Evolutionary conservation across 2,888 invertebrate genomes (phyloP).

Genomic region (Stenurella melanura): DNA sequence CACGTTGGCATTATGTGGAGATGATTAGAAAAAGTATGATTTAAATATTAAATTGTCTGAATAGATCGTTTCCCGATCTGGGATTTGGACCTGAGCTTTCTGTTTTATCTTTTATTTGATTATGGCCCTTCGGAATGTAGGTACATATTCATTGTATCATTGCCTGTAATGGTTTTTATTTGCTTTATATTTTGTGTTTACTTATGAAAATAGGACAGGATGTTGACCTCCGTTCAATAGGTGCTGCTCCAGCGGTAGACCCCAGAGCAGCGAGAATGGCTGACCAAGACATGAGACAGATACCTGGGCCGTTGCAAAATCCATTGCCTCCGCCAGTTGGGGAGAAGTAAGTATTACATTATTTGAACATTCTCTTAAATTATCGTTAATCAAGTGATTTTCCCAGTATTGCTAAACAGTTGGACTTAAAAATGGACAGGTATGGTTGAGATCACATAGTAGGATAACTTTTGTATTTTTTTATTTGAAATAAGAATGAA

Average conservation of each 20-base stretch:
- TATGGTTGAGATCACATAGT: conserved; percentile 43
- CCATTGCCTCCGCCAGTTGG: conserved; percentile 66
- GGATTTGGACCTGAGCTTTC: too few species aligned
- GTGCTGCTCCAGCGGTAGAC: conserved; percentile 70
- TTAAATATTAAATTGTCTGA: too few species aligned
- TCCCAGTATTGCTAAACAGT: conserved; percentile 45
- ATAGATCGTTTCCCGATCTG: too few species aligned
- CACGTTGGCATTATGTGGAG: too few species aligned
- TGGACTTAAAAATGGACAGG: conserved; percentile 58
- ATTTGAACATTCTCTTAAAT: not conserved
- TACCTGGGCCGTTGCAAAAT: conserved; percentile 68
- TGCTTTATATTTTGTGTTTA: not conserved
- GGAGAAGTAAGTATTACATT: conserved; percentile 69
- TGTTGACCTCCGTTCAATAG: conserved; percentile 77
- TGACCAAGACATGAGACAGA: conserved; percentile 87
- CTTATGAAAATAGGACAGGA: conserved; percentile 74
- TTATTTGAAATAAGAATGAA: not conserved
- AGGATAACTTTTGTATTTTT: not conserved
- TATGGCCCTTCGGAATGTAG: too few species aligned
- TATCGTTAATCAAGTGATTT: conserved; percentile 25
- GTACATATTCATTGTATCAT: too few species aligned
- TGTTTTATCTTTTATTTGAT: too few species aligned
- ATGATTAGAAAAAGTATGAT: too few species aligned
- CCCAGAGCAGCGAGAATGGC: conserved; percentile 75
- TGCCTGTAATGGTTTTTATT: not conserved